These are phyloP conservation scores for Mizuhopecten yessoensis DNA, from an alignment of 1,140 invertebrate genomes.

Conservation along the genomic window DNA sequence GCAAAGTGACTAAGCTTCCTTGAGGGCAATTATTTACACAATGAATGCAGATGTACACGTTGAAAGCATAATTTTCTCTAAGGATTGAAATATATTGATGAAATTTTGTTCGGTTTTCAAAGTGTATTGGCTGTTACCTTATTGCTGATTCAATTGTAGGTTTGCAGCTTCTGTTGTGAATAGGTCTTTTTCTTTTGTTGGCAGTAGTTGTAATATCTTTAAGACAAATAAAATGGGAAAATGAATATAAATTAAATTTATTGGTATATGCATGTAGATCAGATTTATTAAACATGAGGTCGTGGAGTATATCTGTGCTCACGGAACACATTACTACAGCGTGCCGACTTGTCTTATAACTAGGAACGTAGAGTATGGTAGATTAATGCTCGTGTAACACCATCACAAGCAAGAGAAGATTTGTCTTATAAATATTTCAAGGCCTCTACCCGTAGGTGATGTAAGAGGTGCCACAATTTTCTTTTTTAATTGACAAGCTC, in stretches of 20 bases:
- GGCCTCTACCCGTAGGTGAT: neutral
- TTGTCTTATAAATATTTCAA: constrained; percentile 40
- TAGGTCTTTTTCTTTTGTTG: neutral
- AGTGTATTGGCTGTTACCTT: neutral
- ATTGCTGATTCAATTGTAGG: neutral
- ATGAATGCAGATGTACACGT: neutral
- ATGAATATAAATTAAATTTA: neutral
- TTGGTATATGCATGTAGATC: neutral
- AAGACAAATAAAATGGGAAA: neutral
- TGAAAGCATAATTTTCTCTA: constrained; percentile 35
- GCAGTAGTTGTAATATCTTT: neutral
- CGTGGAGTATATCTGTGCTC: neutral
- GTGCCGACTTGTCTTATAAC: neutral
- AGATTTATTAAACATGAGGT: neutral
- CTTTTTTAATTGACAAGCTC: constrained; percentile 31
- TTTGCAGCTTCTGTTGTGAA: neutral
- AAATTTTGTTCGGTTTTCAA: neutral
- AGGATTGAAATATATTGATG: neutral
- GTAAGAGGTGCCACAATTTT: neutral
- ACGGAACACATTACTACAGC: neutral
- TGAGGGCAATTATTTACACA: neutral
- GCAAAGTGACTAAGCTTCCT: neutral
- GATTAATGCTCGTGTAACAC: neutral
- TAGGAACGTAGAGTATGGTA: neutral
- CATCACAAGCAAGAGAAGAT: neutral